Percentiles rank a stretch among this genome's conserved stretches.
phyloP scores from a whole-genome alignment of 2,888 invertebrate species.

The Chrysopilus asiliformis region DNA sequence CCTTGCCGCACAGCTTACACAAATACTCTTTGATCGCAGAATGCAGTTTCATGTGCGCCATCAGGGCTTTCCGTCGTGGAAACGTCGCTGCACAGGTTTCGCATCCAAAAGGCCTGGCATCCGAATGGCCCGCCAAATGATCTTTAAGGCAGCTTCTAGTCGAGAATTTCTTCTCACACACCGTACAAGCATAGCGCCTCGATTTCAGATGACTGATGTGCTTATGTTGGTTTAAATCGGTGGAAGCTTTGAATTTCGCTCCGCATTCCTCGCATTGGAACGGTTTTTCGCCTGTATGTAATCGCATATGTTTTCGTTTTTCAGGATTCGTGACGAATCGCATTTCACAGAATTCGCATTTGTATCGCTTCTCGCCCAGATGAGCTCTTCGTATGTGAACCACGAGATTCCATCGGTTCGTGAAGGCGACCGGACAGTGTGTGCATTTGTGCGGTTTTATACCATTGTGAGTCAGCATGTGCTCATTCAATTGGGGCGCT shows the following conservation, averaged over 20 bases:
- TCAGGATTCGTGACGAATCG: too few species aligned
- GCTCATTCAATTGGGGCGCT: constrained; percentile 23
- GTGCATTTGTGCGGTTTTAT: constrained; percentile 26
- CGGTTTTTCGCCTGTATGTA: constrained; percentile 42
- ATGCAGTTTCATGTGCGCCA: constrained; percentile 17
- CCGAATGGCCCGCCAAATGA: constrained; percentile 23
- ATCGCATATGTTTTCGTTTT: too few species aligned
- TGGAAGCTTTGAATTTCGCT: constrained; percentile 23
- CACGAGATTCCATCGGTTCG: constrained; percentile 20
- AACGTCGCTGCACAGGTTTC: constrained; percentile 21
- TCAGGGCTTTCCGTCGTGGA: constrained; percentile 23
- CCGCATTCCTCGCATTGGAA: constrained; percentile 28
- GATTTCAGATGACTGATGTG: constrained; percentile 22
- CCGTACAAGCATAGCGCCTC: constrained; percentile 20
- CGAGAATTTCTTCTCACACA: constrained; percentile 22
- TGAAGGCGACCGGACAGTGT: constrained; percentile 38
- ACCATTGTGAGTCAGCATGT: constrained; percentile 22
- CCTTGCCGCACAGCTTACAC: constrained; percentile 16
- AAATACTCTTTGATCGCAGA: constrained; percentile 16
- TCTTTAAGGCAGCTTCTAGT: constrained; percentile 23
- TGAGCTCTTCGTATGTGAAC: constrained; percentile 35
- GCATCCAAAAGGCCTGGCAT: constrained; percentile 20
- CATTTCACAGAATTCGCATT: too few species aligned
- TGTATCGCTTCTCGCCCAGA: too few species aligned
- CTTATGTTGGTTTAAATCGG: constrained; percentile 23